Base-by-base conservation (phyloP, 2,797 vertebrate genomes). In the Pantherophis vulpinus region DNA sequence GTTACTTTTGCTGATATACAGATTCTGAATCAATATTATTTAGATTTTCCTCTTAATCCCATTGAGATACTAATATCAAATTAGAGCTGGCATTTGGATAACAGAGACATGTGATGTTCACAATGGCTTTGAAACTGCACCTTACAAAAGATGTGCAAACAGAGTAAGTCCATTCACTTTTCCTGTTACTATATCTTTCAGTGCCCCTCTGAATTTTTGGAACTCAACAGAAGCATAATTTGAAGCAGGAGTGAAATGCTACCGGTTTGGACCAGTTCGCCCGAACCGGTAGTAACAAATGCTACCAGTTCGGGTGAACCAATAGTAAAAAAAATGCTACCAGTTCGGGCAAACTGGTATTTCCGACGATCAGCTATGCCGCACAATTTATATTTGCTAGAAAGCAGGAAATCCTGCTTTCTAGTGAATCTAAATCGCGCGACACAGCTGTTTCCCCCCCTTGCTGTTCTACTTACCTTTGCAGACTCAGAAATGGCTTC, bases 51-150 rank as follows among this genome's bases (percentile, higher is more conserved):
- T 94, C 55, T 89, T 94, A 96, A 95, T 95, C 54, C 96, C 90
- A 86, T 0, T 0, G 7, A 92, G 94, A 96, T 91, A 94, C 47
- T 8, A 92, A 94, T 97, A 96, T 94, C 88, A 54, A 59, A 94
- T 95, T 96, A 93, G 92, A 96, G 90, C 58, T 96, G 92, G 92
- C 91, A 93, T 96, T 95, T 96, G 93, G 90, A 96, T 90, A 94
- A 94, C 88, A 94, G 20, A 79, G 92, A 90, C 90, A 91, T 94
- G 87, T 86, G 51, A 93, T 91, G 70, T 92, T 94, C 96, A 93
- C 94, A 95, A 96, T 66, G 93, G 83, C 23, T 92, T 96, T 96
- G 47, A 95, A 96, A 63, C 92, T 94, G 95, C 94, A 87, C 93
- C 93, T 95, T 92, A 55, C 63, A 86, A 92, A 93, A 9, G 87